Evolutionary conservation across 2,888 invertebrate genomes (phyloP), one percentile per base, ranked within the genome.

Genomic region (Morinoia aosen): DNA sequence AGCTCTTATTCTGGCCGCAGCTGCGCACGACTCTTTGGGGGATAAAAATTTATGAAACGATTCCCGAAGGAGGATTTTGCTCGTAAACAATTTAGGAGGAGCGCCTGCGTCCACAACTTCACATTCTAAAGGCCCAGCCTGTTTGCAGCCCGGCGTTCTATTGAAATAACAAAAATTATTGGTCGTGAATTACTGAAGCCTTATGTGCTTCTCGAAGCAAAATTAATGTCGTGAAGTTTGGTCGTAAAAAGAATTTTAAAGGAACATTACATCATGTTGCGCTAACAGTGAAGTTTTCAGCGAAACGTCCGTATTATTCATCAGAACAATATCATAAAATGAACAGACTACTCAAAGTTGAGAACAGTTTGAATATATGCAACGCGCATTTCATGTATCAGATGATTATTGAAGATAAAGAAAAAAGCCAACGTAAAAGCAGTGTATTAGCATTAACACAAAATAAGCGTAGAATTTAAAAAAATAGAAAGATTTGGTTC

Each of bases 11-110:
- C 48, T 90, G 90, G 90, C 90, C 76, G 90, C 39, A 90, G 90
- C 90, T 90, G 90, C 40, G 40, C 90, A 40, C 39, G 19, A 90
- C 16, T 90, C 90, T 48, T 40, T 14, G 33, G 39, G 90, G 48
- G 40, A 48, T 90, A 90, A 90, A 90, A 90, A 90, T 90, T 90
- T 90, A 90, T 90, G 40, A 90, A 90, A 90, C 90, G 90, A 40
- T 90, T 90, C 90, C 90, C 90, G 48, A 48, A 39, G 90, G 90
- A 90, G 90, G 90, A 90, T 90, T 90, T 90, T 39, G 40, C 39
- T 90, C 90, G 48, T 90, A 90, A 90, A 90, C 90, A 90, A 90
- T 39, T 48, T 39, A 90, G 40, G 40, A 90, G 39, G 90, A 40
- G 14, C 40, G 10, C 12, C 39, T 39, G 40, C 39, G 39, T 90